Conservation (phyloP, 2,797 vertebrate genomes). For the Lycodopsis pacificus region DNA sequence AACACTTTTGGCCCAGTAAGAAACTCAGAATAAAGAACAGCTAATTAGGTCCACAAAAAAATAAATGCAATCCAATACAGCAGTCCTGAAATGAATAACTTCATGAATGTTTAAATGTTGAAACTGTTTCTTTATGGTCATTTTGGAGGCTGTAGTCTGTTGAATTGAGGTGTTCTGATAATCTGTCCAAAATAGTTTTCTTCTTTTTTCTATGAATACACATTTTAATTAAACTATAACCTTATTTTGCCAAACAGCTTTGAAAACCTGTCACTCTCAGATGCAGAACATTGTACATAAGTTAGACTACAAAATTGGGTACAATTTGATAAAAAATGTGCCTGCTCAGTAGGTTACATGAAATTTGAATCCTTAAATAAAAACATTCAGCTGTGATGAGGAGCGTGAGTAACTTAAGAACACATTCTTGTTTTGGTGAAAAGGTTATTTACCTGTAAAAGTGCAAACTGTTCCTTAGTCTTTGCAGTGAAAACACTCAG, state of each 20-base stretch:
- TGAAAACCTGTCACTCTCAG: slow-evolving; percentile 16
- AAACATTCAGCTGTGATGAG: slow-evolving; percentile 2
- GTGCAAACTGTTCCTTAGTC: not conserved
- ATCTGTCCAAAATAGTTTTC: not conserved
- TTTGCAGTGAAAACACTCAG: slow-evolving; percentile 2
- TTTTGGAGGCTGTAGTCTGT: not conserved
- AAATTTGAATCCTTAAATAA: not conserved
- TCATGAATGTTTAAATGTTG: not conserved
- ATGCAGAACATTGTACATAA: slow-evolving; percentile 41
- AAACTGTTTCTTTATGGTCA: not conserved
- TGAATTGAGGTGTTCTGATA: not conserved
- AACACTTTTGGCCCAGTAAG: not conserved
- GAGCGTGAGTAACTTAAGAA: not conserved
- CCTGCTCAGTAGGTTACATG: not conserved
- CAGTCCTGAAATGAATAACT: not conserved
- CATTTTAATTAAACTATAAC: not conserved
- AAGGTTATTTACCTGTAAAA: not conserved
- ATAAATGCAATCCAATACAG: not conserved
- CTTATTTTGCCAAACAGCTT: slow-evolving; percentile 13
- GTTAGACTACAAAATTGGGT: slow-evolving; percentile 48
- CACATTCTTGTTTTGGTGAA: not conserved
- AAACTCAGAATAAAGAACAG: slow-evolving; percentile 3
- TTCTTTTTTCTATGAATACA: not conserved
- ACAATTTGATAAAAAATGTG: slow-evolving; percentile 39
- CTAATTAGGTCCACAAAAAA: not conserved